Percentiles rank a stretch among this genome's conserved stretches.
Conservation (phyloP, 2,113 vertebrate genomes). For the Serilophus lunatus region DNA sequence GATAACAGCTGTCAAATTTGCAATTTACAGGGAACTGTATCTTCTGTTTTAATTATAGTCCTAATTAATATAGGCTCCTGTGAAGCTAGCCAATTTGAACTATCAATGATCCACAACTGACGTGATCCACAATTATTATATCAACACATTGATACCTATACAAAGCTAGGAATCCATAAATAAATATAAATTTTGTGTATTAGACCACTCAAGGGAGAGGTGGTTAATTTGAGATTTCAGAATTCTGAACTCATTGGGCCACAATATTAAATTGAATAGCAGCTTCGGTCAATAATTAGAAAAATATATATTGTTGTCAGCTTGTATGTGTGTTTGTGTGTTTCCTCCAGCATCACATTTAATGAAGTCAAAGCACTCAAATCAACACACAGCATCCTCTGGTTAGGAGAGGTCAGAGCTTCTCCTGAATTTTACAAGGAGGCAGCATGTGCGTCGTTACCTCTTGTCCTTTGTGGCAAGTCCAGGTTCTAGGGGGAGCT, state of each 20-base stretch:
- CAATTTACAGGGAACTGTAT: neutral
- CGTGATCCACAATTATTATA: neutral
- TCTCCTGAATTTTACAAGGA: constrained; percentile 32
- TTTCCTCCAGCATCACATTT: neutral
- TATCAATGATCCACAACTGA: neutral
- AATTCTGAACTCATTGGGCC: neutral
- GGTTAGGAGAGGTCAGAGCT: constrained; percentile 33
- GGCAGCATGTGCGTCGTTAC: constrained; percentile 32
- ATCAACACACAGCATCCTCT: constrained; percentile 27
- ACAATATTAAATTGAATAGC: neutral
- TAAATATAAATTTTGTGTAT: neutral
- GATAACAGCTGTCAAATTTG: neutral
- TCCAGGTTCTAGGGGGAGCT: constrained; percentile 23
- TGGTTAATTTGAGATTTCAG: neutral
- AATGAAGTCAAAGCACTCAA: neutral
- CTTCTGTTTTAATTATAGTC: neutral
- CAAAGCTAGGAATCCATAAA: neutral
- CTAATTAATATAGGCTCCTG: neutral
- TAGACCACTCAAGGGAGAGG: neutral
- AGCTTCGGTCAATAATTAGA: neutral
- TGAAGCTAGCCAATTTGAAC: neutral
- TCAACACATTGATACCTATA: neutral
- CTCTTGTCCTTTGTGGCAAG: constrained; percentile 37
- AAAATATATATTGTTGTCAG: neutral
- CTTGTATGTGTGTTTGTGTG: neutral